Conservation (phyloP, 2,113 vertebrate species). For the Eleginops maclovinus region DNA sequence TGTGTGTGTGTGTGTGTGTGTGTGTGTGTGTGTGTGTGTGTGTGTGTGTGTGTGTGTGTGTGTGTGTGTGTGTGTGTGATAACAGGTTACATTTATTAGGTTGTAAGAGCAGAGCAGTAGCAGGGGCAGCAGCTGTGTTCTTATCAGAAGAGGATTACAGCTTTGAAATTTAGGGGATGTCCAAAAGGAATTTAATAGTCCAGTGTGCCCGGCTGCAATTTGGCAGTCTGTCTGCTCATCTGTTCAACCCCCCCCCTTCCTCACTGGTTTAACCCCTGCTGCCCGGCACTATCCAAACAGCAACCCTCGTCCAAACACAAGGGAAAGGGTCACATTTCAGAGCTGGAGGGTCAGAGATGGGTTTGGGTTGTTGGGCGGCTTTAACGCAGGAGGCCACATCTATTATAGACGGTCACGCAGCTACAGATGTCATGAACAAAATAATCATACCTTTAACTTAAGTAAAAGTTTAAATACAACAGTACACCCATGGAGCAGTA, state of each 20-base stretch:
- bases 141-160: conserved; percentile 57
- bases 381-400: conserved; percentile 37
- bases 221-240: conserved; percentile 20
- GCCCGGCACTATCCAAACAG: background rate
- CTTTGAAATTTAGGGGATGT: conserved; percentile 59
- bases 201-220: conserved; percentile 15
- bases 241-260: background rate
- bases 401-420: background rate
- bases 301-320: conserved; percentile 40
- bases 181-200: conserved; percentile 63
- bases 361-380: conserved; percentile 66
- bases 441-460: too few species aligned
- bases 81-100: background rate
- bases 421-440: background rate
- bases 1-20: background rate
- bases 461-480: too few species aligned
- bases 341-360: conserved; percentile 28
- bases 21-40: background rate
- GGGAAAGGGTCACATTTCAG: conserved; percentile 61
- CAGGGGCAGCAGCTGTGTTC: conserved; percentile 51
- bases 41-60: background rate
- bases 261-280: background rate
- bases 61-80: conserved; percentile 6
- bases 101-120: too few species aligned
- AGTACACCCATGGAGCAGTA: too few species aligned